phyloP scores from a whole-genome alignment of 2,888 invertebrate species.

The Chironomus riparius region DNA sequence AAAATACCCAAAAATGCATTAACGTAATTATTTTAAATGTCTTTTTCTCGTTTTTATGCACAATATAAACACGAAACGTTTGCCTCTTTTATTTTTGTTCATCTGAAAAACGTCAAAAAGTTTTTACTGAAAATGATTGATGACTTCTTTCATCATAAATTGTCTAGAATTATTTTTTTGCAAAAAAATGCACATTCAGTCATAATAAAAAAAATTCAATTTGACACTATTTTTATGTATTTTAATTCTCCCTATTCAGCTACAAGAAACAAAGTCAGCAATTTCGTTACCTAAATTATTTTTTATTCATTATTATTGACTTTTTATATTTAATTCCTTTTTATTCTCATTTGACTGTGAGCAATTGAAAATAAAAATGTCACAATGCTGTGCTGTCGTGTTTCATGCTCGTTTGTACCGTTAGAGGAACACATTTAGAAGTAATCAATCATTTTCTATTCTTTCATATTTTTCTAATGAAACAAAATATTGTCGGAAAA shows the following conservation, averaged over 20 bases:
- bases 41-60: background rate
- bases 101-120: background rate
- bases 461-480: background rate
- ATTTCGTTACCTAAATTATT: background rate
- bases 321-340: background rate
- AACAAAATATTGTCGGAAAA: background rate
- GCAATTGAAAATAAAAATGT: constrained; percentile 14
- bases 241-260: background rate
- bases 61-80: background rate
- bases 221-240: background rate
- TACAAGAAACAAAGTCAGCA: background rate
- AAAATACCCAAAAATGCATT: constrained; percentile 11
- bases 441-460: constrained; percentile 23
- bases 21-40: constrained; percentile 25
- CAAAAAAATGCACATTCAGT: background rate
- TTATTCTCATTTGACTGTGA: background rate
- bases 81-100: background rate
- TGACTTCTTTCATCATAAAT: constrained; percentile 6
- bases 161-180: background rate
- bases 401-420: background rate
- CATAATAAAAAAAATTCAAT: background rate
- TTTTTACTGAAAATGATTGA: constrained; percentile 17
- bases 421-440: constrained; percentile 14
- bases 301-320: background rate
- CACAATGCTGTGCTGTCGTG: constrained; percentile 12